These are phyloP conservation scores for Oligia strigilis DNA, from an alignment of 2,888 invertebrate species.

Conservation along the genomic window DNA sequence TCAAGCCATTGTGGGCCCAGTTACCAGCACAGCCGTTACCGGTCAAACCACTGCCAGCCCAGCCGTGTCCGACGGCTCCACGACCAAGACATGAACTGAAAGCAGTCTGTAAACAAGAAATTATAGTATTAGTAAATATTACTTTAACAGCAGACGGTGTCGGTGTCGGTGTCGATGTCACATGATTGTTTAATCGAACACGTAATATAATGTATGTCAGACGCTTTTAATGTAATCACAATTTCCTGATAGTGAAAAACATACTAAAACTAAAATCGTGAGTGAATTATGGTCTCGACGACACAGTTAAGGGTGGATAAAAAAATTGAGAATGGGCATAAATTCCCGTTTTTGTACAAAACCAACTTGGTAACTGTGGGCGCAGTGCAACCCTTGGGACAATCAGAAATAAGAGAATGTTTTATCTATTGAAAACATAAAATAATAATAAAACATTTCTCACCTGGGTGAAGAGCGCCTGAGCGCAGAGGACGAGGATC, in stretches of 20 bases:
- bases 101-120: not conserved
- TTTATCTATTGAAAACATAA: too few relatives aligned
- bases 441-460: not conserved
- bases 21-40: conserved; percentile 2
- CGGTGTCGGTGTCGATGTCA: not conserved
- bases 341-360: too few relatives aligned
- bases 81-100: conserved; percentile 16
- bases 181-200: not conserved
- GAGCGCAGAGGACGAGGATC: conserved; percentile 36
- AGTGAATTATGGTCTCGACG: too few relatives aligned
- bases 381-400: too few relatives aligned
- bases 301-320: too few relatives aligned
- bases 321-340: too few relatives aligned
- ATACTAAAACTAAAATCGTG: not conserved
- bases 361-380: too few relatives aligned
- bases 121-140: not conserved
- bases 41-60: too few relatives aligned
- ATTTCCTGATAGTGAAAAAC: not conserved
- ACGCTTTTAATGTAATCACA: too few relatives aligned
- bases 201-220: not conserved
- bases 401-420: too few relatives aligned
- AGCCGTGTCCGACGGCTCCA: not conserved
- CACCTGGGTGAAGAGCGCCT: conserved; percentile 37
- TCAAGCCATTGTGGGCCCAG: not conserved
- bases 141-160: not conserved